These are phyloP conservation scores for Dolichopus griseipennis DNA, from an alignment of 2,888 invertebrate species.

Conservation along the genomic window DNA sequence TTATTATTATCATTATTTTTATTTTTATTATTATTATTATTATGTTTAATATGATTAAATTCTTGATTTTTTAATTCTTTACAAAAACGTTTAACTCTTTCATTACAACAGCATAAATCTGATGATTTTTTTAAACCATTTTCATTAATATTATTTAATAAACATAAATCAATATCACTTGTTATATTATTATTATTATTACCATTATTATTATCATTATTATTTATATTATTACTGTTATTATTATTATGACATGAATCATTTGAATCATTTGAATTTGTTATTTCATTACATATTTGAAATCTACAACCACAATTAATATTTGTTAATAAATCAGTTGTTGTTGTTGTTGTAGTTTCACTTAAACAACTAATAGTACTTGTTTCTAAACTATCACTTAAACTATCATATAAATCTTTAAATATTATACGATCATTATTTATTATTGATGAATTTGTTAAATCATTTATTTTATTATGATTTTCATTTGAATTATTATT, in stretches of 20 bases:
- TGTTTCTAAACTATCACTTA: constrained; percentile 18
- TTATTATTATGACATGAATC: neutral
- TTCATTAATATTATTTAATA: neutral
- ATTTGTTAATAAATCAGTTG: constrained; percentile 7
- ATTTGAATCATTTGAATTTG: neutral
- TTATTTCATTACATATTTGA: neutral
- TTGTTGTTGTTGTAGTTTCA: constrained; percentile 14
- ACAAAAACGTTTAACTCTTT: constrained; percentile 9
- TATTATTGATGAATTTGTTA: neutral
- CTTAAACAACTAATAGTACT: constrained; percentile 20
- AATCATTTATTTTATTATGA: constrained; percentile 4
- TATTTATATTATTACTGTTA: neutral
- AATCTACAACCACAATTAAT: constrained; percentile 8
- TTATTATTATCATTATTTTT: neutral
- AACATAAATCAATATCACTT: neutral
- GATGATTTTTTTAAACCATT: constrained; percentile 7
- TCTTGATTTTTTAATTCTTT: constrained; percentile 8
- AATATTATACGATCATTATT: neutral
- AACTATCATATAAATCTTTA: constrained; percentile 17
- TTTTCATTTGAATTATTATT: neutral
- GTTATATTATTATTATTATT: neutral
- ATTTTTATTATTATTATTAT: neutral
- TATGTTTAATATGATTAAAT: neutral
- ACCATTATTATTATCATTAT: constrained; percentile 1
- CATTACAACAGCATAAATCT: constrained; percentile 7